Conservation (phyloP, 2,113 vertebrate species). For the Lota lota region DNA sequence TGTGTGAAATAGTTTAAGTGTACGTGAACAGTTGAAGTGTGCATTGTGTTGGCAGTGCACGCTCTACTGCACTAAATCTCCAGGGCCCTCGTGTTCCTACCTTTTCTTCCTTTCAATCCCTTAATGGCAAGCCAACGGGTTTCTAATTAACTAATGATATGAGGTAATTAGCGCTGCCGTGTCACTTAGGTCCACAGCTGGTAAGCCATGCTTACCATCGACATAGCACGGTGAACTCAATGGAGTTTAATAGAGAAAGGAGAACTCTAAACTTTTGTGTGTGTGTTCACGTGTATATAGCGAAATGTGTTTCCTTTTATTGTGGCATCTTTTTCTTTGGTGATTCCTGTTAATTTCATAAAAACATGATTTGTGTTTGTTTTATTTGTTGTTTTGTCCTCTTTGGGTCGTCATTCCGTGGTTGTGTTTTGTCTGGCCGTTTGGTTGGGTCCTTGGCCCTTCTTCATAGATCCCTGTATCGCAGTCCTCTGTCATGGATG, state of each 20-base stretch:
- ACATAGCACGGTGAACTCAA: conserved; percentile 16
- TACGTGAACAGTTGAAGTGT: background rate
- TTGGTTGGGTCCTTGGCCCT: conserved; percentile 80
- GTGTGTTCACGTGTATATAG: conserved; percentile 24
- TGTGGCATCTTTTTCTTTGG: conserved; percentile 33
- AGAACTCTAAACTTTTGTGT: conserved; percentile 4
- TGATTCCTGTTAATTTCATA: conserved; percentile 57
- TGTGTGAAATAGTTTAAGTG: conserved; percentile 12
- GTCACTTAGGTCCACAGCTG: conserved; percentile 54
- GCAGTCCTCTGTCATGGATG: conserved; percentile 98
- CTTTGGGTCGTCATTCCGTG: conserved; percentile 30
- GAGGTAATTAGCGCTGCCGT: conserved; percentile 51
- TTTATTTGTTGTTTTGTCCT: conserved; percentile 44
- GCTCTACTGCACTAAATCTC: conserved; percentile 25
- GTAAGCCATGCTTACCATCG: conserved; percentile 38
- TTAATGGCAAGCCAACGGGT: conserved; percentile 54
- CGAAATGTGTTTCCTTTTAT: too few species aligned
- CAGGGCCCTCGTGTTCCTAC: conserved; percentile 37
- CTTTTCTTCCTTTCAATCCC: conserved; percentile 51
- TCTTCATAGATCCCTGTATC: conserved; percentile 94
- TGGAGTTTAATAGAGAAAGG: background rate
- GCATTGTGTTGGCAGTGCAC: background rate
- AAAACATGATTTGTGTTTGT: conserved; percentile 60
- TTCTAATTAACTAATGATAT: conserved; percentile 59
- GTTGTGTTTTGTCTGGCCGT: conserved; percentile 70